phyloP scores from a whole-genome alignment of 2,797 vertebrate genomes.

The Adelosebastes latens region DNA sequence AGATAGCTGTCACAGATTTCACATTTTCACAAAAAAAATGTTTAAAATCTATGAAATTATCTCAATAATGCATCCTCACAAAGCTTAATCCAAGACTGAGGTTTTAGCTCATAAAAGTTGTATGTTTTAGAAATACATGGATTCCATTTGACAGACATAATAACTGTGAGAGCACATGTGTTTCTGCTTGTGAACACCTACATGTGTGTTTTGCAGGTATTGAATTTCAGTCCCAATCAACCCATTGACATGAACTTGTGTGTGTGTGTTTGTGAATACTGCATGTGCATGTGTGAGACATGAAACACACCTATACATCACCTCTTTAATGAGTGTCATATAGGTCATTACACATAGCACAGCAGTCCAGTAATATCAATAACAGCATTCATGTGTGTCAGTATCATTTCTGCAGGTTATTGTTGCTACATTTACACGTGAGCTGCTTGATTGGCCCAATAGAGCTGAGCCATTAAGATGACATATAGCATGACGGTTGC shows the following conservation, averaged over 20 bases:
- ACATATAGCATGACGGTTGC: conserved; percentile 1
- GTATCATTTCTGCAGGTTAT: neutral
- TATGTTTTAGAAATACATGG: neutral
- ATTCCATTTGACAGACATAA: neutral
- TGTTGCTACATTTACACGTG: conserved; percentile 5
- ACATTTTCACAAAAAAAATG: too few species aligned
- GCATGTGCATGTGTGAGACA: neutral
- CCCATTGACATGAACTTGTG: too few species aligned
- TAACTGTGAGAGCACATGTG: neutral
- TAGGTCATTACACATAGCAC: neutral
- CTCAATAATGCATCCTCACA: neutral
- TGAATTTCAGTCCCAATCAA: neutral
- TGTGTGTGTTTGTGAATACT: neutral
- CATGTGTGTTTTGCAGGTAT: neutral
- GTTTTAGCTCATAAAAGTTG: neutral
- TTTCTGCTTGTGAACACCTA: neutral
- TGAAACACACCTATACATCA: neutral
- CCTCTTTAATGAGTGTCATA: conserved; percentile 11
- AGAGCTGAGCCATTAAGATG: conserved; percentile 25
- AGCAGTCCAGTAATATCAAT: neutral
- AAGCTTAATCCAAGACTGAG: neutral
- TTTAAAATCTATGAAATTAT: neutral
- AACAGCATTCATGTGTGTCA: neutral
- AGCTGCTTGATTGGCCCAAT: neutral
- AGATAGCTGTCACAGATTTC: neutral